Evolutionary conservation across 2,113 vertebrate genomes (phyloP), one percentile per base, ranked within the genome.

Genomic region (Dolichallabes microphthalmus): DNA sequence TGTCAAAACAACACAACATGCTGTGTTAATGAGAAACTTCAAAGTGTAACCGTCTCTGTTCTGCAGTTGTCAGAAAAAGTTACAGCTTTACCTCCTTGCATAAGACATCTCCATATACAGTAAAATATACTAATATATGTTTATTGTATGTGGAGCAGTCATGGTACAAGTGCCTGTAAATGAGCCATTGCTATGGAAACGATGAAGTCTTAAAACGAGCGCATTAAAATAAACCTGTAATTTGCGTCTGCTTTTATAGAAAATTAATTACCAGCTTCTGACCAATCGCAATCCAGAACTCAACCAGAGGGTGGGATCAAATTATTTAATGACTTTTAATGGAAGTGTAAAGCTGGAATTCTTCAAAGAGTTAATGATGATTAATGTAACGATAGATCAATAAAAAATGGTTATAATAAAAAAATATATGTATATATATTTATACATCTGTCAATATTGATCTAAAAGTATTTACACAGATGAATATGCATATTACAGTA

Each of bases 291-390:
- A 58, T 22, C 2, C 9, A 55, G 17, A 78, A 57, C 3, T 32
- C 75, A 20, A 9, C 25, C 17, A 10, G 27, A 9, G 17, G 20
- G 15, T 27, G 50, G 17, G 75, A 32, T 11, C 32, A 20, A 78
- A 78, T 78, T 5, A 78, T 78, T 78, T 57, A 78, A 57, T 5
- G 75, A 57, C 75, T 32, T 78, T 78, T 78, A 57, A 78, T 78
- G 75, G 32, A 78, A 19, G 27, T 78, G 75, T 35, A 27, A 58
- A 20, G 53, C 27, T 76, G 12, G 15, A 14, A 4, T 30, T 55
- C 15, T 10, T 55, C 17, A 76, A 76, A 76, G 15, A 57, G 57
- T 78, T 78, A 78, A 78, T 32, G 12, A 78, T 58, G 27, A 78
- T 58, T 0, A 30, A 77, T 77, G 30, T 53, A 77, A 77, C 4